phyloP scores from a whole-genome alignment of 2,888 invertebrate genomes.

The Epiblema foenella region DNA sequence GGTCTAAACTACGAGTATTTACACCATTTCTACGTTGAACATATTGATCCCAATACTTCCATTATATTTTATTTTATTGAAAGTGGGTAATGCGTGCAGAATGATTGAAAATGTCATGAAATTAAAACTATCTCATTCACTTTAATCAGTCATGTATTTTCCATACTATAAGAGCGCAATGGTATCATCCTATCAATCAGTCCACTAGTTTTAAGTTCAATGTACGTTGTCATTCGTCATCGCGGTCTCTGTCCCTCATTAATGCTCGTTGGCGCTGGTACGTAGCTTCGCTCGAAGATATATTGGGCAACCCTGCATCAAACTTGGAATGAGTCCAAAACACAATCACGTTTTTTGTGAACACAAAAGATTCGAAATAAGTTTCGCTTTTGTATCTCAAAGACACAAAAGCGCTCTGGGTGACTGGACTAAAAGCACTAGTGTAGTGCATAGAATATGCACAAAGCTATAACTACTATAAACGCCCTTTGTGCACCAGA shows the following conservation, averaged over 20 bases:
- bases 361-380: conserved; percentile 25
- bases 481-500: conserved; percentile 5
- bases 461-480: conserved; percentile 11
- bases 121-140: too few relatives aligned
- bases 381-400: conserved; percentile 29
- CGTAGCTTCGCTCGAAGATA: background rate
- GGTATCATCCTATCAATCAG: background rate
- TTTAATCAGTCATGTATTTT: too few relatives aligned
- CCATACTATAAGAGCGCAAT: background rate
- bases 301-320: conserved; percentile 9
- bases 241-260: background rate
- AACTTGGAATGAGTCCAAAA: conserved; percentile 36
- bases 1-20: too few relatives aligned
- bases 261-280: conserved; percentile 7
- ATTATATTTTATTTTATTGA: too few relatives aligned
- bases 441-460: conserved; percentile 23
- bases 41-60: too few relatives aligned
- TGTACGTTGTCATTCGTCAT: background rate
- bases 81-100: too few relatives aligned
- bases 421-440: conserved; percentile 23
- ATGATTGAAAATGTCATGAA: too few relatives aligned
- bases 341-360: conserved; percentile 9
- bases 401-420: conserved; percentile 29
- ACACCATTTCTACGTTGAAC: too few relatives aligned
- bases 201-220: background rate